Evolutionary conservation across 2,797 vertebrate species (phyloP), one percentile per base, ranked within the genome.

Genomic region (Tragopan temminckii): DNA sequence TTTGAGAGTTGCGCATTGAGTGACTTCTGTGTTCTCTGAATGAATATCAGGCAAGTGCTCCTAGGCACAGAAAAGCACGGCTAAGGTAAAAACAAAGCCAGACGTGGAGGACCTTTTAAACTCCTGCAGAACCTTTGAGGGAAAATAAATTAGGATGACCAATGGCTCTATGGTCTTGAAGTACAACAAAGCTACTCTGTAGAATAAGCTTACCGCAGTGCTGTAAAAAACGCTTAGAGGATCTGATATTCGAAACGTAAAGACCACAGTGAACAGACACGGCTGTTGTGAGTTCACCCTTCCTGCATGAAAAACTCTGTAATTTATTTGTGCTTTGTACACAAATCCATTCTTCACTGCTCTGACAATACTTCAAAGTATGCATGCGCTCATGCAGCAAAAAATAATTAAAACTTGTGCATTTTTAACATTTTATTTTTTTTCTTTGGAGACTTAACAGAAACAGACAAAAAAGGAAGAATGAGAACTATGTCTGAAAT

Each of bases 401-500:
- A 80, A 82, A 46, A 46, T 57, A 74, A 89, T 87, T 70, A 70
- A 70, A 87, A 67, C 18, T 29, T 6, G 4, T 12, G 8, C 31
- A 33, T 67, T 93, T 92, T 40, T 36, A 82, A 74, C 33, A 67
- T 59, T 43, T 59, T 29, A 53, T 79, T 82, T 35, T 0, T 0
- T 33, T 25, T 52, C 24, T 75, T 58, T 76, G 40, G 85, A 90
- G 33, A 64, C 48, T 35, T 70, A 64, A 20, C 16, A 68, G 50
- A 10, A 85, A 83, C 14, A 64, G 78, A 61, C 18, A 69, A 82
- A 61, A 19, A 77, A 81, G 21, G 76, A 71, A 69, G 52, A 91
- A n/a, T 64, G 71, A 87, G 67, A 94, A 66, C 42, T 74, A 9
- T 45, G 29, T 64, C 64, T 85, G 62, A 85, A 69, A 79, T 52